A percentile compares a stretch with the other conserved stretches of the same genome.
These are phyloP conservation scores for Alouatta palliata DNA, from an alignment of 2,113 vertebrate genomes.

Conservation along the genomic window DNA sequence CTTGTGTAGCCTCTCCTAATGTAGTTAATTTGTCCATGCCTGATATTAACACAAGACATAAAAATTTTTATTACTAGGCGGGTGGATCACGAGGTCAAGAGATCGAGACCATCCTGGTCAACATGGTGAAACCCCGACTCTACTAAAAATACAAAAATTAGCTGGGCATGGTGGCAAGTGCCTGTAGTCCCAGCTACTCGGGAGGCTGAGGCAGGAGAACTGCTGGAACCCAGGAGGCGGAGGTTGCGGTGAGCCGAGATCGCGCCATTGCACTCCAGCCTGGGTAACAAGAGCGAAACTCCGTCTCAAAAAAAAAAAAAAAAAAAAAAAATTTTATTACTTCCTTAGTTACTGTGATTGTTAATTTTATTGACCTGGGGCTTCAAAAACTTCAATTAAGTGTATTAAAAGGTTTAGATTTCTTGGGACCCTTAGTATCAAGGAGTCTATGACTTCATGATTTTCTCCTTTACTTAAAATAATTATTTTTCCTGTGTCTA, in stretches of 20 bases:
- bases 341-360: background rate
- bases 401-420: background rate
- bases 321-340: background rate
- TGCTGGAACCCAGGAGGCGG: no score
- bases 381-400: background rate
- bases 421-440: background rate
- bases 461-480: conserved; percentile 12
- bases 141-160: no score
- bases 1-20: background rate
- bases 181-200: no score
- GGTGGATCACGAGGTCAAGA: no score
- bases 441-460: background rate
- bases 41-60: background rate
- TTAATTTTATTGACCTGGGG: background rate
- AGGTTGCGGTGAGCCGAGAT: no score
- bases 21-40: background rate
- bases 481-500: background rate
- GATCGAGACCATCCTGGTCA: no score
- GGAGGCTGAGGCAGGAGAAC: no score
- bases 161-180: no score
- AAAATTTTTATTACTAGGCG: background rate
- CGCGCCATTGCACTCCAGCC: no score
- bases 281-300: no score
- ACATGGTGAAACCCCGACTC: no score
- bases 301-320: no score